Evolutionary conservation across 2,888 invertebrate species (phyloP), one percentile per base, ranked within the genome.

Genomic region (Lydus trimaculatus): DNA sequence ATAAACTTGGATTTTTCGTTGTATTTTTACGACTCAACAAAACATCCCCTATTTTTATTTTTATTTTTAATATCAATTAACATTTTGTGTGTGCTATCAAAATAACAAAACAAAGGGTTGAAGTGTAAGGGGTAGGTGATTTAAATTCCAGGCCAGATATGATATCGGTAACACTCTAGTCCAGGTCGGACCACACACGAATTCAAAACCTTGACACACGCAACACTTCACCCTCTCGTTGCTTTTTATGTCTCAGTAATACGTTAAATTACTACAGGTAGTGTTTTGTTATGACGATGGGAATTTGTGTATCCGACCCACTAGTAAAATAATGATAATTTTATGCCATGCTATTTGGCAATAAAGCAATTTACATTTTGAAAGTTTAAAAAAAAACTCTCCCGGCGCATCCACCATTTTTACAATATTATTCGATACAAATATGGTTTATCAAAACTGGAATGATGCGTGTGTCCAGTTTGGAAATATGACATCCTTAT

Each of bases 121-220:
- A n/a, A 20, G 48, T 20, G 17, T 20, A 9, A 2, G 9, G 62
- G 64, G 36, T 13, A 52, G 71, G 69, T 64, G 59, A 66, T 71
- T 71, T 71, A 58, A 71, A 71, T 71, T 71, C 71, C 71, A 66
- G 69, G 67, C 58, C 66, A 71, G 71, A 71, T 71, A 71, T 69
- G 65, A 68, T 71, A 71, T 71, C 71, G 66, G 64, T 64, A 64
- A 67, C 64, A 67, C 61, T 59, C 59, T 36, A 65, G 69, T 64
- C 11, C 20, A 61, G 63, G 58, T 64, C 59, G 64, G 71, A 67
- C 71, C 71, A 71, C 71, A 71, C 71, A 71, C 71, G 70, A 70
- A 70, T 63, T 11, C 65, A 58, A 67, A 31, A n/a, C 63, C 63
- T 70, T 52, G 70, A 71, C 73, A 71, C 73, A 71, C 73, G 69